Evolutionary conservation across 2,888 invertebrate genomes (phyloP).

Genomic region (Tenthredo mesomela): DNA sequence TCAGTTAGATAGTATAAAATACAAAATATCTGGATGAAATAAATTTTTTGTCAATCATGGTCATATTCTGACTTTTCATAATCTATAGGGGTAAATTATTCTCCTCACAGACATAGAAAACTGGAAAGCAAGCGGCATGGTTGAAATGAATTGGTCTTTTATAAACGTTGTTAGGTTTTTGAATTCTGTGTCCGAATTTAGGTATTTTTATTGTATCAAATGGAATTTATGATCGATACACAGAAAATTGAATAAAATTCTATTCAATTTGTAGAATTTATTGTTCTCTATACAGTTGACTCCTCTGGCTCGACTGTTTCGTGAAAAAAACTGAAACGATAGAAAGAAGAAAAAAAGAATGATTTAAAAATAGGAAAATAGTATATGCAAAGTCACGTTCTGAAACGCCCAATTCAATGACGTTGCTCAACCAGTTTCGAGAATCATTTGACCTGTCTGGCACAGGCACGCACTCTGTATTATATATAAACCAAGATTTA

Average conservation of each 20-base stretch:
- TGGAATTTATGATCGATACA: neutral
- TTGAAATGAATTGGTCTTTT: neutral
- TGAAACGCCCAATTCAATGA: slow-evolving; percentile 25
- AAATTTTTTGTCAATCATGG: neutral
- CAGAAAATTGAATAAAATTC: neutral
- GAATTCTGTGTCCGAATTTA: neutral
- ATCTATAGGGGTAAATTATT: neutral
- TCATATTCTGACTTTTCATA: neutral
- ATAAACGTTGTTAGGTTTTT: neutral
- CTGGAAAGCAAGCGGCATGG: neutral
- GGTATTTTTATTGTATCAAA: neutral
- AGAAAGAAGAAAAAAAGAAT: neutral
- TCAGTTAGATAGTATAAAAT: too few species aligned
- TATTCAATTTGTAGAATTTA: slow-evolving; percentile 4
- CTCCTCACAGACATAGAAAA: neutral
- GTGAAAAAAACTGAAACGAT: neutral
- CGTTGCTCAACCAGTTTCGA: slow-evolving; percentile 27
- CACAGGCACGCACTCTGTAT: slow-evolving; percentile 9
- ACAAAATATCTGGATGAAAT: neutral
- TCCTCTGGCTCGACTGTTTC: neutral
- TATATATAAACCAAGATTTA: neutral
- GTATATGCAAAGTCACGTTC: slow-evolving; percentile 31
- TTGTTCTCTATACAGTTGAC: neutral
- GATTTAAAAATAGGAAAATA: slow-evolving; percentile 10
- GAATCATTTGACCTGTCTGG: slow-evolving; percentile 16